A percentile compares a stretch with the other conserved stretches of the same genome.
These are phyloP conservation scores for Orchesella flavescens DNA, from an alignment of 2,888 invertebrate genomes.

Conservation along the genomic window DNA sequence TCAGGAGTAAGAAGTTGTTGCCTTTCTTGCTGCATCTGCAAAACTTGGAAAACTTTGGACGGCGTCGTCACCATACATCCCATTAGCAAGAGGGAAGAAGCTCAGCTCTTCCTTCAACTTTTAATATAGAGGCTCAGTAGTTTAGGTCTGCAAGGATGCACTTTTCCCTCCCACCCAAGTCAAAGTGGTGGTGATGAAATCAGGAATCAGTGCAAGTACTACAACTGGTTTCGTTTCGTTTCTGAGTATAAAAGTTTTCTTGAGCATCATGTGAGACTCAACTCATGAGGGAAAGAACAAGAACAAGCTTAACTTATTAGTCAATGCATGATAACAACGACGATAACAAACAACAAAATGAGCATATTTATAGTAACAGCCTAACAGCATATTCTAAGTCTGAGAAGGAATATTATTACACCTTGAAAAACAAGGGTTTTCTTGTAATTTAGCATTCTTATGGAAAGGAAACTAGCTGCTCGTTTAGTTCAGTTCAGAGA, in stretches of 20 bases:
- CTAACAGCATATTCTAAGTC: no score
- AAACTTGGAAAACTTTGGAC: slow-evolving; percentile 45
- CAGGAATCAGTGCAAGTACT: background rate
- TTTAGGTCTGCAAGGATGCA: background rate
- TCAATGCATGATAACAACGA: background rate
- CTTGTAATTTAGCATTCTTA: no score
- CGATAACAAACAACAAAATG: slow-evolving; percentile 16
- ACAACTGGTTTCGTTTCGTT: no score
- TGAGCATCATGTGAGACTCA: background rate
- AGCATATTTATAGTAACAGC: slow-evolving; percentile 18
- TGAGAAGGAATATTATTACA: no score
- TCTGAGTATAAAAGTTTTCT: slow-evolving; percentile 13
- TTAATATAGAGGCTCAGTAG: background rate
- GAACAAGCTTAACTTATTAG: slow-evolving; percentile 9
- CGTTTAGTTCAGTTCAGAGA: no score
- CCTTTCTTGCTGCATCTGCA: slow-evolving; percentile 49
- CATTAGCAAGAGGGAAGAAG: background rate
- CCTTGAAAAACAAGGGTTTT: no score
- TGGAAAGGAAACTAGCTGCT: no score
- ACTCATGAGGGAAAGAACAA: background rate
- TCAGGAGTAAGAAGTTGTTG: slow-evolving; percentile 22
- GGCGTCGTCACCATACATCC: slow-evolving; percentile 21
- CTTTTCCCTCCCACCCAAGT: background rate
- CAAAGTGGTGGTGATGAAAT: background rate
- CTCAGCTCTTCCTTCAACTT: background rate